A percentile compares a stretch with the other conserved stretches of the same genome.
Evolutionary conservation across 2,797 vertebrate genomes (phyloP).

Genomic region (Chelmon rostratus): DNA sequence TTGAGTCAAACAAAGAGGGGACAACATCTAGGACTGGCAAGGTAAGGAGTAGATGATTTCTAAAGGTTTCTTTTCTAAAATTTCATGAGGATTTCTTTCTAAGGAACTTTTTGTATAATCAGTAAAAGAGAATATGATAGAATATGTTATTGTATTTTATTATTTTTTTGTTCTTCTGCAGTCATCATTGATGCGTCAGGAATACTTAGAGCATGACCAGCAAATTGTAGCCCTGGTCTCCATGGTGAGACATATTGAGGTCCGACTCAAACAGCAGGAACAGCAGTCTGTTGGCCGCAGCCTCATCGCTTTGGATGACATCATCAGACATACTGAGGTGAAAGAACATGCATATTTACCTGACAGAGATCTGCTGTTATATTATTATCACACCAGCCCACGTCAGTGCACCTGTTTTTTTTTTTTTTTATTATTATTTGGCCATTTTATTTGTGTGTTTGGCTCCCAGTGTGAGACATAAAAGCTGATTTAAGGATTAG

Average conservation of each 20-base stretch:
- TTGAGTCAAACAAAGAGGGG: conserved; percentile 39
- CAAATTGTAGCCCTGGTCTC: conserved; percentile 91
- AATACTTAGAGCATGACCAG: conserved; percentile 94
- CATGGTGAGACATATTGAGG: conserved; percentile 91
- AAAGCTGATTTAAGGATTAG: conserved; percentile 47
- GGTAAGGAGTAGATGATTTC: conserved; percentile 63
- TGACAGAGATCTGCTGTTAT: neutral
- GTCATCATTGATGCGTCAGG: conserved; percentile 86
- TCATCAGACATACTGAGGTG: conserved; percentile 92
- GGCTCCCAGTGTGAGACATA: neutral
- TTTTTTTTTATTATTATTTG: neutral
- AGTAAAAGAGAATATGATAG: neutral
- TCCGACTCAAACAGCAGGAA: conserved; percentile 89
- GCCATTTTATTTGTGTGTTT: neutral
- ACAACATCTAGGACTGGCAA: conserved; percentile 58
- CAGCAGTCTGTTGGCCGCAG: conserved; percentile 86
- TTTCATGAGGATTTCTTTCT: neutral
- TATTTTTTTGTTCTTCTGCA: conserved; percentile 41
- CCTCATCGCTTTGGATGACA: conserved; percentile 85
- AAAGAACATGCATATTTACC: neutral
- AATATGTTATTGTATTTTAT: neutral
- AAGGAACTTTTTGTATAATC: neutral
- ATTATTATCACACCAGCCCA: neutral
- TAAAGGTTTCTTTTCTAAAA: neutral
- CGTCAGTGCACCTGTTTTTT: neutral